phyloP scores from a whole-genome alignment of 2,888 invertebrate genomes.

The Drosophila merina region DNA sequence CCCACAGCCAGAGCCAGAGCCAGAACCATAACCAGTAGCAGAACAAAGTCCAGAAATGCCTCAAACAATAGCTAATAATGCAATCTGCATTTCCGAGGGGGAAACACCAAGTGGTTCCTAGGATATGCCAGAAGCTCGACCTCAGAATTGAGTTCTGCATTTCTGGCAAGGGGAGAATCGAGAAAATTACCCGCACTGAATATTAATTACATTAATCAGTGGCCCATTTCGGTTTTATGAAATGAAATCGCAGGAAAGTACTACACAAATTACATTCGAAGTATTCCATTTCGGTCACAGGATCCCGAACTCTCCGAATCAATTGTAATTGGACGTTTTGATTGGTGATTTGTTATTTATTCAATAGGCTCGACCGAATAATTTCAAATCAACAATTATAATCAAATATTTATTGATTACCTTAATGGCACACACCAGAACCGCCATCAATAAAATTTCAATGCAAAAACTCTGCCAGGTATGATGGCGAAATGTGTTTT shows the following conservation, averaged over 20 bases:
- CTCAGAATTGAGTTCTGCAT: slow-evolving; percentile 2
- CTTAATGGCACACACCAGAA: slow-evolving; percentile 47
- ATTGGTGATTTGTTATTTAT: slow-evolving; percentile 49
- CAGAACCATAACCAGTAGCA: slow-evolving; percentile 37
- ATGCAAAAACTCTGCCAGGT: slow-evolving; percentile 7
- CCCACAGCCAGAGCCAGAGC: slow-evolving; percentile 4
- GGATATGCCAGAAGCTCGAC: neutral
- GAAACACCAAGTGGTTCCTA: neutral
- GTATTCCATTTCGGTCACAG: slow-evolving; percentile 1
- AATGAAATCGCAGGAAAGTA: neutral
- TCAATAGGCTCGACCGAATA: slow-evolving; percentile 49
- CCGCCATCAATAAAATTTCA: slow-evolving; percentile 15
- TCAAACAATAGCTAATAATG: slow-evolving; percentile 42
- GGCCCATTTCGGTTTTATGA: slow-evolving; percentile 2
- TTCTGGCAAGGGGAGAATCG: neutral
- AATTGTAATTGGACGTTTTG: slow-evolving; percentile 12
- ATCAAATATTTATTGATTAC: slow-evolving; percentile 72
- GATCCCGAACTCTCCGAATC: neutral
- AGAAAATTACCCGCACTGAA: neutral
- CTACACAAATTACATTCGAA: slow-evolving; percentile 2
- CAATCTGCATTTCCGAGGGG: slow-evolving; percentile 19
- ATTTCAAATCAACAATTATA: slow-evolving; percentile 70
- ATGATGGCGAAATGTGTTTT: slow-evolving; percentile 56
- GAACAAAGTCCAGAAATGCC: slow-evolving; percentile 39
- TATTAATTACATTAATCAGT: neutral